These are phyloP conservation scores for Drosophila fuyamai DNA, from an alignment of 1,140 invertebrate species.

Conservation along the genomic window DNA sequence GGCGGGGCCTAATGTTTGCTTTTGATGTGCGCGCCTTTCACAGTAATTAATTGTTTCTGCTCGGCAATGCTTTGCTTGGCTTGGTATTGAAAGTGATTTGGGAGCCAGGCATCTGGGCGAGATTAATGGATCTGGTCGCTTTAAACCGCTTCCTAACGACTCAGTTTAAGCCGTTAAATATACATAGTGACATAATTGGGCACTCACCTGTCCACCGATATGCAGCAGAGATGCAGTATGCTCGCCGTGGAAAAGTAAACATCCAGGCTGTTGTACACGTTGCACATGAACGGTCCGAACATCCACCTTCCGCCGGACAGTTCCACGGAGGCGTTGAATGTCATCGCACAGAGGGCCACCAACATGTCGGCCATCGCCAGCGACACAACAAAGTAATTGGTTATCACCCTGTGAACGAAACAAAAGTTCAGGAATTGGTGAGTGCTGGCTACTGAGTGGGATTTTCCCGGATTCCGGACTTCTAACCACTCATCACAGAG, in stretches of 20 bases:
- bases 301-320: slow-evolving; percentile 92
- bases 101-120: slow-evolving; percentile 49
- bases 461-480: not conserved
- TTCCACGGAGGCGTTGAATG: slow-evolving; percentile 96
- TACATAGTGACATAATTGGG: slow-evolving; percentile 4
- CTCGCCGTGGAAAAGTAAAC: slow-evolving; percentile 98
- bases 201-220: slow-evolving; percentile 92
- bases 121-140: slow-evolving; percentile 56
- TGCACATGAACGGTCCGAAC: slow-evolving; percentile 95
- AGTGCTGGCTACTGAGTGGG: slow-evolving; percentile 1
- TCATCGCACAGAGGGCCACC: slow-evolving; percentile 96
- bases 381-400: slow-evolving; percentile 98
- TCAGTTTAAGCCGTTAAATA: slow-evolving; percentile 13
- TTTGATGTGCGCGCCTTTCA: slow-evolving; percentile 77
- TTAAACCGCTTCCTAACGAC: slow-evolving; percentile 18
- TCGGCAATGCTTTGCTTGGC: slow-evolving; percentile 20
- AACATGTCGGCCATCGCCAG: slow-evolving; percentile 96
- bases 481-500: slow-evolving; percentile 7
- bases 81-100: slow-evolving; percentile 65
- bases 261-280: slow-evolving; percentile 97
- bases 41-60: slow-evolving; percentile 76
- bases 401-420: slow-evolving; percentile 89
- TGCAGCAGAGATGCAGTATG: slow-evolving; percentile 97
- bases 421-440: slow-evolving; percentile 14
- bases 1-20: slow-evolving; percentile 68